A percentile compares a stretch with the other conserved stretches of the same genome.
Conservation (phyloP, 2,113 vertebrate genomes). For the Craseonycteris thonglongyai region DNA sequence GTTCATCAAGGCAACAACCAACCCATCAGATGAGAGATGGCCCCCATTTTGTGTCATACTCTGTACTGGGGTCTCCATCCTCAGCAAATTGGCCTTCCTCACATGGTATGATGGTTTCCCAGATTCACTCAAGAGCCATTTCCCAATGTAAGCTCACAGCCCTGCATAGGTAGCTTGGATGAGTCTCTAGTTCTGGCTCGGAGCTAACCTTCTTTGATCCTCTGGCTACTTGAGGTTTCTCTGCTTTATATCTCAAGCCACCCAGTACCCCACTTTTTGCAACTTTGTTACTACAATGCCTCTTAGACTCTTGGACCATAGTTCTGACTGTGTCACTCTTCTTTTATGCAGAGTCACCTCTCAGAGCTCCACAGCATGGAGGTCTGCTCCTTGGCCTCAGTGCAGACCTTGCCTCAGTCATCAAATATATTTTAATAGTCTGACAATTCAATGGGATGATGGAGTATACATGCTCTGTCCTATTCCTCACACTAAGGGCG, state of each 20-base stretch:
- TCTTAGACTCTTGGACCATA: not conserved
- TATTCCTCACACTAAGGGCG: not conserved
- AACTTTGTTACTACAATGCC: not conserved
- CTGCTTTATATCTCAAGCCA: not conserved
- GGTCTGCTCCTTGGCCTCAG: not conserved
- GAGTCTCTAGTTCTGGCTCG: not conserved
- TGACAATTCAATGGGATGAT: not conserved
- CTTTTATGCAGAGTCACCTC: not conserved
- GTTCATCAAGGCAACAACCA: not conserved
- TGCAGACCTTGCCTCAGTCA: not conserved
- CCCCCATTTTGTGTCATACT: not conserved
- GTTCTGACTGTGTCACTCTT: not conserved
- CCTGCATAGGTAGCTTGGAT: not conserved
- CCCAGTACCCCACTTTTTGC: not conserved
- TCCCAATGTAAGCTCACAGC: not conserved
- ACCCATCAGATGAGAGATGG: not conserved
- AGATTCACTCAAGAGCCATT: not conserved
- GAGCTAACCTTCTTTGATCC: not conserved
- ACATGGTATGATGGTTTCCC: not conserved
- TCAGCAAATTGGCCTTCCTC: not conserved
- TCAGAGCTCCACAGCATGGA: too few species aligned
- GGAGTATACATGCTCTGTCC: not conserved
- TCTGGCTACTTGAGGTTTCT: not conserved
- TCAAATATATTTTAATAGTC: not conserved
- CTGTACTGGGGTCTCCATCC: not conserved